A percentile compares a stretch with the other conserved stretches of the same genome.
Evolutionary conservation across 2,113 vertebrate species (phyloP).

Genomic region (Verasper variegatus): DNA sequence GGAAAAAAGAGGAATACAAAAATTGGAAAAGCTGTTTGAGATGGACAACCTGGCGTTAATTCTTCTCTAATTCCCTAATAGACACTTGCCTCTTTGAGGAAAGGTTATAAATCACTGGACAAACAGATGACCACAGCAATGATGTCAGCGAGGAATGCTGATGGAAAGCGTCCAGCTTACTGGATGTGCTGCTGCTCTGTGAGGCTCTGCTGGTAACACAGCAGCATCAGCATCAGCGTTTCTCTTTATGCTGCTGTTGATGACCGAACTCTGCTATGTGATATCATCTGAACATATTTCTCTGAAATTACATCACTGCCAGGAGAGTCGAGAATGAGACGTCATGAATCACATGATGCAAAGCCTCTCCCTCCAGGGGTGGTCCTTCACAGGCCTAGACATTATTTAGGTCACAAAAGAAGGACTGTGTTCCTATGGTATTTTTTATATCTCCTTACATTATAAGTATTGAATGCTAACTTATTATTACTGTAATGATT

Average conservation of each 20-base stretch:
- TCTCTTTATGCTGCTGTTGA: slow-evolving; percentile 11
- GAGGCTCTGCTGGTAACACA: background rate
- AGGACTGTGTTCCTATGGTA: background rate
- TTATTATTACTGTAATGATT: background rate
- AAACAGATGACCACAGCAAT: slow-evolving; percentile 13
- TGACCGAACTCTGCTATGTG: slow-evolving; percentile 35
- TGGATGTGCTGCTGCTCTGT: slow-evolving; percentile 3
- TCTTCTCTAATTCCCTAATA: background rate
- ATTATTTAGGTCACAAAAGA: slow-evolving; percentile 26
- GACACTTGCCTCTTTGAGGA: background rate
- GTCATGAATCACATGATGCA: slow-evolving; percentile 26
- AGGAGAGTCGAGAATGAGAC: slow-evolving; percentile 17
- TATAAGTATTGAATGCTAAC: too few species aligned
- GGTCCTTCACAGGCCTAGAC: background rate
- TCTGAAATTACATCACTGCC: slow-evolving; percentile 43
- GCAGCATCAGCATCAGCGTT: background rate
- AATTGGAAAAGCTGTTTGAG: background rate
- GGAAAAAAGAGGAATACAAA: background rate
- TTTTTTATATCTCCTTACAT: too few species aligned
- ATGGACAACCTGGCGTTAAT: background rate
- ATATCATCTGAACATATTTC: slow-evolving; percentile 38
- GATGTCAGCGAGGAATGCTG: background rate
- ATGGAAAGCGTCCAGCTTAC: background rate
- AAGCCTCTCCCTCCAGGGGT: background rate
- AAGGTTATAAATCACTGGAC: slow-evolving; percentile 13